Evolutionary conservation across 2,888 invertebrate genomes (phyloP), one percentile per base, ranked within the genome.

Genomic region (Nezara viridula): DNA sequence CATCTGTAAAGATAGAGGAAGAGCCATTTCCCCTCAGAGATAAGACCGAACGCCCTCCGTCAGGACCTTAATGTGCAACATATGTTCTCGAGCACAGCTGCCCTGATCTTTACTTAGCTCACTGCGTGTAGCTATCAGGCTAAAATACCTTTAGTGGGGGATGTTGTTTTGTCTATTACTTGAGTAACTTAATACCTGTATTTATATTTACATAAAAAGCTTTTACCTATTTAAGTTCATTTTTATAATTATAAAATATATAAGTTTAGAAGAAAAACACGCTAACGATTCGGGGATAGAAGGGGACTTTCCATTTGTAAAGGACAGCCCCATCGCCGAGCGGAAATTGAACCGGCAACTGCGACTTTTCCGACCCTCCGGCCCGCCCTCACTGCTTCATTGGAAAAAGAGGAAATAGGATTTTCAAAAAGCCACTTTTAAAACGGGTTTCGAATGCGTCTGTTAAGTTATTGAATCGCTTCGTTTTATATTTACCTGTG

Each of bases 391-490:
- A 21, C 40, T 44, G 44, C 40, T 44, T 77, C 12, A 37, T 24
- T 24, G 21, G 14, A 24, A n/a, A 16, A 81, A 47, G 44, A 44
- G 81, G 81, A 81, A 81, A 81, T 81, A 44, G 81, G n/a, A 47
- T 81, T 81, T 81, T 81, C 81, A 4, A 81, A 81, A 81, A 47
- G 81, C 24, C 24, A n/a, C 81, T 81, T 81, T 44, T 40, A n/a
- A 24, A 81, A 37, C 66, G 66, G 66, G 66, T 73, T 73, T 73
- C 66, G 32, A 73, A 37, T 37, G 6, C 6, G 9, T 21, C 32
- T 16, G 32, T 2, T 1, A 37, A 21, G 7, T 73, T 73, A 37
- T 7, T 37, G 10, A 73, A 73, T 73, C 32, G 1, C 32, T 73
- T 37, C 37, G 6, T 73, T 19, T 37, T 4, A 19, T 27, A 16